Evolutionary conservation across 2,888 invertebrate species (phyloP).

Genomic region (Agonopterix arenella): DNA sequence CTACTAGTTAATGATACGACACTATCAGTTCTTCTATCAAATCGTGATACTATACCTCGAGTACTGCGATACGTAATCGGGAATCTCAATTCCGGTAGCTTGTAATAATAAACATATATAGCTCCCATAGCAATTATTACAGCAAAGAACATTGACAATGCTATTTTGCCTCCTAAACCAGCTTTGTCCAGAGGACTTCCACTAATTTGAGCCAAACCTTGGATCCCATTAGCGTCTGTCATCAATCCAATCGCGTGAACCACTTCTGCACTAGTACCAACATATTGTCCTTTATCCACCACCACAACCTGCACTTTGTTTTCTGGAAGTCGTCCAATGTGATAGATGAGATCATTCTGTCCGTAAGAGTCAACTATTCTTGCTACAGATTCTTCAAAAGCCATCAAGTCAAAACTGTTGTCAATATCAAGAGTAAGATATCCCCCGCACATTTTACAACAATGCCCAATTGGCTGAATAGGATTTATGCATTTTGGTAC

Average conservation of each 20-base stretch:
- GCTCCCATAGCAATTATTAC: conserved; percentile 38
- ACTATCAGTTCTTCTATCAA: conserved; percentile 55
- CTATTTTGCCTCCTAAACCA: conserved; percentile 46
- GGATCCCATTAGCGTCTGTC: conserved; percentile 35
- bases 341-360: conserved; percentile 31
- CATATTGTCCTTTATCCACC: conserved; percentile 50
- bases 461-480: conserved; percentile 54
- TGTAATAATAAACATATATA: conserved; percentile 56
- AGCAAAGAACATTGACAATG: conserved; percentile 48
- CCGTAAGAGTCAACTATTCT: conserved; percentile 32
- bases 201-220: conserved; percentile 33
- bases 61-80: conserved; percentile 22
- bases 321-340: conserved; percentile 36
- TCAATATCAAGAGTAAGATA: conserved; percentile 39
- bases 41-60: conserved; percentile 38
- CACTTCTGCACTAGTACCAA: conserved; percentile 45
- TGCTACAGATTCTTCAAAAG: conserved; percentile 40
- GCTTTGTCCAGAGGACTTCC: conserved; percentile 45
- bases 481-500: conserved; percentile 45
- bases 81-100: conserved; percentile 28
- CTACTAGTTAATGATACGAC: conserved; percentile 53
- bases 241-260: conserved; percentile 36
- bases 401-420: conserved; percentile 38
- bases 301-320: conserved; percentile 50
- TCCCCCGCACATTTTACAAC: conserved; percentile 63